phyloP scores from a whole-genome alignment of 2,113 vertebrate genomes.

The Mastomys natalensis region DNA sequence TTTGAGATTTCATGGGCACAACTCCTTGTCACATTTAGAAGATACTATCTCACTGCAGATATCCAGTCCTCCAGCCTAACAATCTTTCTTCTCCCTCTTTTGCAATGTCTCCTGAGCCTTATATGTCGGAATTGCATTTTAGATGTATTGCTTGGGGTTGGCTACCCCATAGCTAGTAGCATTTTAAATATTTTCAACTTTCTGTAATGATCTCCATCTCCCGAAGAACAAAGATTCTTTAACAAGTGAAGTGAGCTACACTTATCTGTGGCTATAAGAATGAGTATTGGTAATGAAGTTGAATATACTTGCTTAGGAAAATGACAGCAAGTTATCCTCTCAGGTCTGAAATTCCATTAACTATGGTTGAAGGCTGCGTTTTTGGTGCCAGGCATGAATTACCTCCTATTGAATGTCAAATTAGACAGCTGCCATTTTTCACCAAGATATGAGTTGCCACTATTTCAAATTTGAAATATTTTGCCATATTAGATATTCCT shows the following conservation, averaged over 20 bases:
- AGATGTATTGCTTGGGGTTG: neutral
- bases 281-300: neutral
- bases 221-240: neutral
- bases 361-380: neutral
- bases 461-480: neutral
- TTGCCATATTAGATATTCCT: neutral
- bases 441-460: neutral
- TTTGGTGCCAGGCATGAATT: too few relatives aligned
- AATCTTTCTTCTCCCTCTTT: neutral
- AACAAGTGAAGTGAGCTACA: neutral
- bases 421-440: neutral
- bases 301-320: neutral
- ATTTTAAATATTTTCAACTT: neutral
- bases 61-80: neutral
- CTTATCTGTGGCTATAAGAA: neutral
- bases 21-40: neutral
- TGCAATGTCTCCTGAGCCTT: neutral
- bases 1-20: neutral
- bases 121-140: neutral
- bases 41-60: neutral
- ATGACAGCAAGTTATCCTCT: too few relatives aligned
- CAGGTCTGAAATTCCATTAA: neutral
- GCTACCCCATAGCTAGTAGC: fast-evolving
- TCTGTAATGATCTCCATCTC: neutral
- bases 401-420: neutral